Evolutionary conservation across 1,140 invertebrate genomes (phyloP).

Genomic region (Octopus bimaculoides): DNA sequence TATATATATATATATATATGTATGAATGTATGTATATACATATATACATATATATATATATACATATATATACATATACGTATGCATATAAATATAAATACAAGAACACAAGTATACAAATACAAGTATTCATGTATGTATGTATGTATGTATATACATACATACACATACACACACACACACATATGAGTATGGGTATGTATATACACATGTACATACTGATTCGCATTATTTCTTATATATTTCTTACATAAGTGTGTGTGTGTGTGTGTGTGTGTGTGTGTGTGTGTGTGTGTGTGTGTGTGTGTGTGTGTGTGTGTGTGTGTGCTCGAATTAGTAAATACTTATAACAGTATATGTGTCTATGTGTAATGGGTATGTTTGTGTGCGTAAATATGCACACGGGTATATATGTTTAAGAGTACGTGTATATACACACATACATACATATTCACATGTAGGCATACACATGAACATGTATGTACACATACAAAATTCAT

Average conservation of each 20-base stretch:
- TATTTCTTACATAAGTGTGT: no score
- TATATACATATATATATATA: not conserved
- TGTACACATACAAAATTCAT: not conserved
- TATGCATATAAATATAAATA: not conserved
- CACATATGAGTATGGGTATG: slow-evolving; percentile 8
- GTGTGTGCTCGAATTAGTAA: no score
- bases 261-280: no score
- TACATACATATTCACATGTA: slow-evolving; percentile 8
- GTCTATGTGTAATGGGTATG: no score
- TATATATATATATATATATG: not conserved
- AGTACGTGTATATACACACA: not conserved
- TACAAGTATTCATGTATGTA: no score
- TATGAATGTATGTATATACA: not conserved
- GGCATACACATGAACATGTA: not conserved
- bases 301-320: no score
- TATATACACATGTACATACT: not conserved
- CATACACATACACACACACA: not conserved
- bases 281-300: no score
- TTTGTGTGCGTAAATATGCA: not conserved
- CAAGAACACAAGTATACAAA: no score
- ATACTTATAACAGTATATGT: no score
- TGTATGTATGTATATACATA: not conserved
- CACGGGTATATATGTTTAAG: not conserved
- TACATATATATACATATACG: not conserved
- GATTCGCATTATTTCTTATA: no score